Percentiles rank a stretch among this genome's conserved stretches.
Evolutionary conservation across 92 coral and sea anemone species (phyloP).

Genomic region (Diadumene lineata): DNA sequence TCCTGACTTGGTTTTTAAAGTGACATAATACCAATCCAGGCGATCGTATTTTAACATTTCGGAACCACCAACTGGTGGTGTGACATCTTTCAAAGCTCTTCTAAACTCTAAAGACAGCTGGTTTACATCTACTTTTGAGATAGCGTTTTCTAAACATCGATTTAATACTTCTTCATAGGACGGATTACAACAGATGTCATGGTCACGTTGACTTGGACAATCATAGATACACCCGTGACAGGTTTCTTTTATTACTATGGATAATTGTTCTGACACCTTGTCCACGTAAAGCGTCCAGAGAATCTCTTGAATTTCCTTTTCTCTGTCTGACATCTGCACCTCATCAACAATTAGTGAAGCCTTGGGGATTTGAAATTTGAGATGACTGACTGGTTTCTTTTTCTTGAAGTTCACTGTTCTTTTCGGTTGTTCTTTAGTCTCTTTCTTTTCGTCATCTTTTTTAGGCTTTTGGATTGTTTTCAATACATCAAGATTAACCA

Average conservation of each 20-base stretch:
- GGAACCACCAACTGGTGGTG: not conserved
- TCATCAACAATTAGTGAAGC: not conserved
- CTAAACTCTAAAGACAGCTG: not conserved
- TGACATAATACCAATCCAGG: not conserved
- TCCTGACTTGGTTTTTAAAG: not conserved
- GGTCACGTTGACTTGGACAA: conserved; percentile 8
- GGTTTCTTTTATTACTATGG: not conserved
- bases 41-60: not conserved
- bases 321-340: not conserved
- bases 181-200: conserved; percentile 8
- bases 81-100: not conserved
- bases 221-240: conserved; percentile 8
- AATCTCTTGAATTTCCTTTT: not conserved
- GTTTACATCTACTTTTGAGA: not conserved
- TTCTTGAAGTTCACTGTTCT: not conserved
- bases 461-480: too few relatives aligned
- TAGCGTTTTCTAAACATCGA: not conserved
- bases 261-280: not conserved
- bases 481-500: too few relatives aligned
- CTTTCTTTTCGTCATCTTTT: not conserved
- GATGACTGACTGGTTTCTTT: not conserved
- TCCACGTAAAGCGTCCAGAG: not conserved
- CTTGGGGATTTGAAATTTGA: not conserved
- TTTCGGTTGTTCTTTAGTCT: not conserved
- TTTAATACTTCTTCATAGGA: not conserved